phyloP scores from a whole-genome alignment of 2,113 vertebrate species.

The Chelonoidis abingdonii region DNA sequence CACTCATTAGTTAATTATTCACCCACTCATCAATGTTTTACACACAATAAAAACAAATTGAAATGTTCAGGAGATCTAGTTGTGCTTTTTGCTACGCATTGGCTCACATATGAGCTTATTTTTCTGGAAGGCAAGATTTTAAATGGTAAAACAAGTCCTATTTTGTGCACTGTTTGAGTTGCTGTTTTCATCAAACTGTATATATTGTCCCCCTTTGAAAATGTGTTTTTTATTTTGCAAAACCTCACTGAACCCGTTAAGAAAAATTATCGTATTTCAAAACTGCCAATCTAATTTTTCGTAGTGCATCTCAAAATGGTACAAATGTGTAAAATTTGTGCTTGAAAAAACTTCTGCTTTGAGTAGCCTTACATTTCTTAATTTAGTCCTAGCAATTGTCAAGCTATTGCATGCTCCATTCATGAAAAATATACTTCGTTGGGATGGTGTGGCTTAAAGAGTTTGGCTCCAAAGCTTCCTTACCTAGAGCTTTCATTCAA shows the following conservation, averaged over 20 bases:
- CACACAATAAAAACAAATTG: slow-evolving; percentile 66
- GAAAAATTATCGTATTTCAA: slow-evolving; percentile 62
- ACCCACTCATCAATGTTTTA: slow-evolving; percentile 46
- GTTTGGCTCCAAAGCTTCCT: slow-evolving; percentile 67
- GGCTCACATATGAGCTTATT: slow-evolving; percentile 38
- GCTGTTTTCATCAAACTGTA: slow-evolving; percentile 67
- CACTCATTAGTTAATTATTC: slow-evolving; percentile 60
- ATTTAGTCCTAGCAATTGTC: slow-evolving; percentile 67
- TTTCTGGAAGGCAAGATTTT: slow-evolving; percentile 69
- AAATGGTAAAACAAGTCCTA: slow-evolving; percentile 60
- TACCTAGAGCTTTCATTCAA: slow-evolving; percentile 80
- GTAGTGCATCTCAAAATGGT: slow-evolving; percentile 69
- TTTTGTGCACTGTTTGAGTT: slow-evolving; percentile 46
- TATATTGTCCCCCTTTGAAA: slow-evolving; percentile 64
- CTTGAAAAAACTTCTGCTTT: slow-evolving; percentile 78
- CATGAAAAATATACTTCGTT: slow-evolving; percentile 69
- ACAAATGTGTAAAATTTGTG: slow-evolving; percentile 81
- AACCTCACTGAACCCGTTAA: slow-evolving; percentile 68
- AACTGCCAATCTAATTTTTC: slow-evolving; percentile 49
- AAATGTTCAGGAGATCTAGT: slow-evolving; percentile 64
- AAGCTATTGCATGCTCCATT: slow-evolving; percentile 78
- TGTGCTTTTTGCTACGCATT: slow-evolving; percentile 74
- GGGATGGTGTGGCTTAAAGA: slow-evolving; percentile 66
- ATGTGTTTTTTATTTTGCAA: slow-evolving; percentile 42
- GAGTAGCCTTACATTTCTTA: slow-evolving; percentile 78